These are phyloP conservation scores for Dendrolimus kikuchii DNA, from an alignment of 1,140 invertebrate species.

Conservation along the genomic window DNA sequence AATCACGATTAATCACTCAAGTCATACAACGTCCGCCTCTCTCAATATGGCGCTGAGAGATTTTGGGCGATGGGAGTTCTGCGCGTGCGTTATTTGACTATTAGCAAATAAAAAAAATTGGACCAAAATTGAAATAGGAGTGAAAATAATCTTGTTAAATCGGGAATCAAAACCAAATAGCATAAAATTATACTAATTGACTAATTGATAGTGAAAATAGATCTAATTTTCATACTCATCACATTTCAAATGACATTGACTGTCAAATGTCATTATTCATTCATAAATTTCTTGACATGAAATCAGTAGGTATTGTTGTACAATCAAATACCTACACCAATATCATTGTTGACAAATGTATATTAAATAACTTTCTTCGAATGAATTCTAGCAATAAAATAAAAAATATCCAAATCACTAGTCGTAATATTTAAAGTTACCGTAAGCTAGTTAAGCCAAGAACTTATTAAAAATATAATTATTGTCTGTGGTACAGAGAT, in stretches of 20 bases:
- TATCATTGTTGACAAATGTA: no score
- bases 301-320: slow-evolving; percentile 4
- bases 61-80: slow-evolving; percentile 68
- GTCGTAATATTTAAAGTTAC: no score
- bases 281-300: slow-evolving; percentile 10
- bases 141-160: slow-evolving; percentile 26
- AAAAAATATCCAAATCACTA: no score
- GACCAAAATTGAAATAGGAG: slow-evolving; percentile 29
- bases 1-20: slow-evolving; percentile 71
- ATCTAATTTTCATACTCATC: slow-evolving; percentile 53
- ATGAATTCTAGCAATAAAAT: no score
- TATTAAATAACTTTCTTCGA: no score
- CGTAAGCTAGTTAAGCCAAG: no score
- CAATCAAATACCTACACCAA: background rate
- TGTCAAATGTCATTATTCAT: slow-evolving; percentile 22
- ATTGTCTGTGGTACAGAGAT: no score
- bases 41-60: slow-evolving; percentile 73
- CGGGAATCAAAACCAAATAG: slow-evolving; percentile 24
- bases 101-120: slow-evolving; percentile 57
- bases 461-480: no score
- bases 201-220: slow-evolving; percentile 29
- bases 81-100: slow-evolving; percentile 69
- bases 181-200: slow-evolving; percentile 30
- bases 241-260: slow-evolving; percentile 32
- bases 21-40: slow-evolving; percentile 72